These are phyloP conservation scores for Sicus ferrugineus DNA, from an alignment of 2,888 invertebrate genomes.

Conservation along the genomic window DNA sequence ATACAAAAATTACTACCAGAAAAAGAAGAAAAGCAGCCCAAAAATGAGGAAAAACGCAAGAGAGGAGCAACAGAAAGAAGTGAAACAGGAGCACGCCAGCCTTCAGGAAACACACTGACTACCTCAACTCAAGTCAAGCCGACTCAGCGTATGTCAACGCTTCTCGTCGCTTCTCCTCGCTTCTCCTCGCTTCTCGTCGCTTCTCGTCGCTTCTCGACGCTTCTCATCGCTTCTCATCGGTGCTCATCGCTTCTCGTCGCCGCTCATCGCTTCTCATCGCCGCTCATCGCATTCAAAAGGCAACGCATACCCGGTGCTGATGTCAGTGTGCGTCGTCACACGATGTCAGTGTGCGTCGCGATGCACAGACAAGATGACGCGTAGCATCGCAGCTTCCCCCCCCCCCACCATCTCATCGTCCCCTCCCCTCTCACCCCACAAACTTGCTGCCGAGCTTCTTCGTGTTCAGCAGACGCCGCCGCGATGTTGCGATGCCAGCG, in stretches of 20 bases:
- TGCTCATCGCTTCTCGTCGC: neutral
- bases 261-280: neutral
- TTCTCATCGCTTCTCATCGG: neutral
- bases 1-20: conserved; percentile 47
- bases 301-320: no score
- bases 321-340: no score
- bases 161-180: neutral
- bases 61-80: no score
- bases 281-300: neutral
- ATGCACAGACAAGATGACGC: neutral
- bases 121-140: neutral
- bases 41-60: conserved; percentile 24
- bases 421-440: neutral
- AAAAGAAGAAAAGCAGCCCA: conserved; percentile 32
- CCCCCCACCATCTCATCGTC: no score
- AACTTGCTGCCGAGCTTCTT: neutral
- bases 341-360: neutral
- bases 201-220: neutral
- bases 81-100: neutral
- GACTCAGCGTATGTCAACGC: neutral
- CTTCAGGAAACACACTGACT: neutral
- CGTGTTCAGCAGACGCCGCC: neutral
- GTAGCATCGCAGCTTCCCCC: no score
- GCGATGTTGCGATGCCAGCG: neutral
- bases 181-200: no score